Conservation (phyloP, 2,797 vertebrate species). For the Tragopan temminckii region DNA sequence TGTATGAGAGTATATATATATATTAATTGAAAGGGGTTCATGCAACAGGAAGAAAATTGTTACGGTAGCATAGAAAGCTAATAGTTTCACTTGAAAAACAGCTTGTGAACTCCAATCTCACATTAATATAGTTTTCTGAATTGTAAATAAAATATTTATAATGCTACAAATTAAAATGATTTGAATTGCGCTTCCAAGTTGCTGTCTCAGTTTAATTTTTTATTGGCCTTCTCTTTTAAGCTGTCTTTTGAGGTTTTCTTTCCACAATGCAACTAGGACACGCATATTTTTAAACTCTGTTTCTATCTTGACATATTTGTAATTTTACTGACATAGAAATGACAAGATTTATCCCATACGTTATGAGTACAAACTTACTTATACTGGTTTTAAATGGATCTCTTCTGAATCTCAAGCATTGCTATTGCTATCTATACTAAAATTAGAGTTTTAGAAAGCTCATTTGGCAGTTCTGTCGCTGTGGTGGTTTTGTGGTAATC, state of each 20-base stretch:
- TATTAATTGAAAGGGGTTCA: background rate
- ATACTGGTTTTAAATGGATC: slow-evolving; percentile 15
- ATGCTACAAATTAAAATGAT: slow-evolving; percentile 40
- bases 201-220: slow-evolving; percentile 4
- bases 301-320: background rate
- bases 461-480: background rate
- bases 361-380: slow-evolving; percentile 24
- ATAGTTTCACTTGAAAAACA: background rate
- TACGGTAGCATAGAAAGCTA: background rate
- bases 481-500: background rate
- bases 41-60: background rate
- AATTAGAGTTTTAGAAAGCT: background rate
- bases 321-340: slow-evolving; percentile 24
- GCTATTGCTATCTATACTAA: background rate
- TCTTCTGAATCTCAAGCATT: background rate
- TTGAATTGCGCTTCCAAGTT: background rate
- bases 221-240: background rate
- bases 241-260: background rate
- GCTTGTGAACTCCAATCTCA: background rate
- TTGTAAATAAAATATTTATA: slow-evolving; percentile 46
- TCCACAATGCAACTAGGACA: background rate
- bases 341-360: background rate
- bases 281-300: background rate
- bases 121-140: slow-evolving; percentile 4
- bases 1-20: background rate